A percentile compares a stretch with the other conserved stretches of the same genome.
phyloP scores from a whole-genome alignment of 2,113 vertebrate species.

The Zosterops pallidus region DNA sequence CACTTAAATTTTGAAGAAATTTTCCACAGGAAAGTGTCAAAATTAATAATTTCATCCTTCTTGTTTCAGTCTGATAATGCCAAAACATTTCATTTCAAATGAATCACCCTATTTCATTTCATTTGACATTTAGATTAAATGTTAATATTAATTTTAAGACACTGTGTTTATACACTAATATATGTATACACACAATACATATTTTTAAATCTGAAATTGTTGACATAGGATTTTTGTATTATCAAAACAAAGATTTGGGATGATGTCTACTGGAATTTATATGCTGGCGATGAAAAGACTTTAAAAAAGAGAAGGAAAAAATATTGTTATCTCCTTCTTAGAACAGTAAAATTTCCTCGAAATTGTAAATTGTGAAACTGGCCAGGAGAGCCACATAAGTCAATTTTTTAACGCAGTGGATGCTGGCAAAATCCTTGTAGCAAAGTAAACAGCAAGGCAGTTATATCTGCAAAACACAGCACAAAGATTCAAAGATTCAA shows the following conservation, averaged over 20 bases:
- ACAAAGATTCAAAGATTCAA: background rate
- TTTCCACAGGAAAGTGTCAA: constrained; percentile 13
- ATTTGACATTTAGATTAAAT: constrained; percentile 5
- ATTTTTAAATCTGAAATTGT: background rate
- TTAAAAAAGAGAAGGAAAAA: background rate
- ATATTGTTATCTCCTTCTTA: background rate
- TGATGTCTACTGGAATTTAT: background rate
- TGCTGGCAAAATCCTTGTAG: background rate
- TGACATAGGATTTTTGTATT: background rate
- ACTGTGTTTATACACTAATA: background rate
- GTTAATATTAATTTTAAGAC: background rate
- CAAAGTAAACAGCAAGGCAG: background rate
- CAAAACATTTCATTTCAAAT: constrained; percentile 28
- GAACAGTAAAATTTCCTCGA: background rate
- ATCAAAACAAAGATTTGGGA: background rate
- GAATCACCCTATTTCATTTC: background rate
- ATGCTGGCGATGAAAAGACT: background rate
- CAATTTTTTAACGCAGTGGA: background rate
- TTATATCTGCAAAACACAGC: background rate
- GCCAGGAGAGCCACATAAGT: background rate
- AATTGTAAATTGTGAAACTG: background rate
- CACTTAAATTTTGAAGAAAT: background rate
- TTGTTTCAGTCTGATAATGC: constrained; percentile 19
- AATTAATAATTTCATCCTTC: constrained; percentile 22
- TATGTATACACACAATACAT: background rate